Evolutionary conservation across 2,797 vertebrate species (phyloP).

Genomic region (Danio albolineatus): DNA sequence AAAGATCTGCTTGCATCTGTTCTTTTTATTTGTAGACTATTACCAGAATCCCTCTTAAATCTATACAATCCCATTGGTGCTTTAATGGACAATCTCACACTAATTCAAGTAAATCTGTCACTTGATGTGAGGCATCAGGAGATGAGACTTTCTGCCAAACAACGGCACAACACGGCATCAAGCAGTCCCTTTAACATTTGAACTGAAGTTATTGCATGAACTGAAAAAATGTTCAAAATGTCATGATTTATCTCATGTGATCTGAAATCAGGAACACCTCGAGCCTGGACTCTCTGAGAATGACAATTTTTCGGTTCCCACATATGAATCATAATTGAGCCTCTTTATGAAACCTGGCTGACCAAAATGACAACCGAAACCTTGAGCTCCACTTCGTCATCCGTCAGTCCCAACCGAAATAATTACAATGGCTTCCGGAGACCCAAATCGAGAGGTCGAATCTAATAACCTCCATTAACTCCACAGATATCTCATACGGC

Average conservation of each 20-base stretch:
- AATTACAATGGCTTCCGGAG: conserved; percentile 37
- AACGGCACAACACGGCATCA: background rate
- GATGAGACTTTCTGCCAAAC: background rate
- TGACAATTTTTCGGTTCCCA: conserved; percentile 4
- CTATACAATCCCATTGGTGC: too few relatives aligned
- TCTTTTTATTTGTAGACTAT: too few relatives aligned
- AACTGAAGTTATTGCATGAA: background rate
- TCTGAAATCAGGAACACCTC: background rate
- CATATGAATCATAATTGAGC: conserved; percentile 20
- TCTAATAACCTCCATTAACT: conserved; percentile 55
- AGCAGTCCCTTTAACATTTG: background rate
- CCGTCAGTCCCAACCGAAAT: conserved; percentile 46
- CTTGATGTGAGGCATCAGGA: background rate
- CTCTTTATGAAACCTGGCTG: conserved; percentile 21
- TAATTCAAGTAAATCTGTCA: too few relatives aligned
- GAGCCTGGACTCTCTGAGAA: background rate
- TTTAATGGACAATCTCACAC: too few relatives aligned
- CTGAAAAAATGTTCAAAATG: background rate
- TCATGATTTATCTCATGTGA: background rate
- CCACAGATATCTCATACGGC: conserved; percentile 41
- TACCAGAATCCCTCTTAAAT: too few relatives aligned
- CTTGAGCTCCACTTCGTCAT: conserved; percentile 31
- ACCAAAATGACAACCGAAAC: conserved; percentile 33
- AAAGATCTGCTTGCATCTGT: too few relatives aligned
- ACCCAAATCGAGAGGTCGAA: conserved; percentile 32